Evolutionary conservation across 2,113 vertebrate genomes (phyloP), one percentile per base, ranked within the genome.

Genomic region (Megaceryle torquata): DNA sequence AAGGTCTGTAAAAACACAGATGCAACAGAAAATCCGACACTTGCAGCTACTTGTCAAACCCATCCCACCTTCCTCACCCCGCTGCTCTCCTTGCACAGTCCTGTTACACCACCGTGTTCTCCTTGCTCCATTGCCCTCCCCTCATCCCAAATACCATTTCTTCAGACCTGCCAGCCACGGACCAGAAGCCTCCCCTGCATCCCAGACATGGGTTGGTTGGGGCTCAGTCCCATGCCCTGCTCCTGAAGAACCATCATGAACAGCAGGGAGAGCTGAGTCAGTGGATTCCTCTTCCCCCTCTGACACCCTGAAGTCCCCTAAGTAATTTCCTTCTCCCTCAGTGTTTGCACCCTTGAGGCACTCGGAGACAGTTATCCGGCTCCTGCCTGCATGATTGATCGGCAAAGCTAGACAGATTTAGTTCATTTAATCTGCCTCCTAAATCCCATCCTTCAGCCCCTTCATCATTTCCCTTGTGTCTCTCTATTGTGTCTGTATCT

Each of bases 351-450:
- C 94, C 94, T 64, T 43, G 56, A 60, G 93, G 92, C 95, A 26
- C 82, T 77, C 2, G 0, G 50, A 53, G 74, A 89, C 82, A 91
- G 60, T 39, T 88, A 92, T 86, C 93, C 7, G 1, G 76, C 80
- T 92, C 65, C 86, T 64, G 94, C 92, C 89, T 41, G 83, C 3
- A 29, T 75, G 93, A 92, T 91, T 84, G 96, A 95, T 92, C 22
- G 2, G 91, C 91, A 51, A 74, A 75, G 94, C 94, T 67, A 79
- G 81, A 89, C 95, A 93, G 94, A 96, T 93, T 95, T 57, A 93
- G 93, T 95, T 97, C 91, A 84, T 84, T 81, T 85, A 39, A 84
- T 97, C 92, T 89, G 87, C 86, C 69, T 91, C 89, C 80, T 33
- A 82, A 95, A 92, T 84, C 94, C 88, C 96, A 68, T 70, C 82